A percentile compares a stretch with the other conserved stretches of the same genome.
phyloP scores from a whole-genome alignment of 2,797 vertebrate genomes.

The Uromys caudimaculatus region DNA sequence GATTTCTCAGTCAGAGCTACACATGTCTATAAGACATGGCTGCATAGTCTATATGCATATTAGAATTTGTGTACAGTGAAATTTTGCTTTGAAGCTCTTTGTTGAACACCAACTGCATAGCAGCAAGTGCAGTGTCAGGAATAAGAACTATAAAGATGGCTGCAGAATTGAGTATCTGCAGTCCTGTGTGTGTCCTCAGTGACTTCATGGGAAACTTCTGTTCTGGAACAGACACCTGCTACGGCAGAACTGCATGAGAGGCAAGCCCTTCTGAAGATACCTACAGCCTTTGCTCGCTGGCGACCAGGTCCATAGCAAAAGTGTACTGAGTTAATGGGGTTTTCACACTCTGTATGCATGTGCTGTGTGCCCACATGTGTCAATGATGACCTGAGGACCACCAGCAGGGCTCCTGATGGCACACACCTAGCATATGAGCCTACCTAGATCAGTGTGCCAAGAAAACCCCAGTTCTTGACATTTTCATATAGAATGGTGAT shows the following conservation, averaged over 20 bases:
- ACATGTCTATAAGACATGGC: neutral
- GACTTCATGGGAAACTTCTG: neutral
- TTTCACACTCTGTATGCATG: rapidly evolving
- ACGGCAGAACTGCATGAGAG: neutral
- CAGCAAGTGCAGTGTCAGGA: neutral
- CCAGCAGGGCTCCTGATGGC: neutral
- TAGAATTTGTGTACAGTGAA: conserved; percentile 26
- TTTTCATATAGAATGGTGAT: neutral
- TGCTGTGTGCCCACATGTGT: neutral
- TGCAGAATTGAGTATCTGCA: neutral
- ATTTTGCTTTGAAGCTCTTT: conserved; percentile 28
- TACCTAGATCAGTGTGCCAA: neutral
- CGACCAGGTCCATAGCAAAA: conserved; percentile 13
- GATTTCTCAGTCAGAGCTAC: conserved; percentile 29
- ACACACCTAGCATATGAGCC: neutral
- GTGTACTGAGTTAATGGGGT: neutral
- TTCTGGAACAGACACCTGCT: neutral
- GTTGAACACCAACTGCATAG: neutral
- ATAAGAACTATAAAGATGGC: neutral
- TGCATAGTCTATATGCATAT: neutral
- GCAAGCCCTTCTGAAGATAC: neutral
- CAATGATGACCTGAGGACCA: neutral
- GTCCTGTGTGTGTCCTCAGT: neutral
- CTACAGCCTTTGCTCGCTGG: conserved; percentile 3
- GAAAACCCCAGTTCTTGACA: neutral